Percentiles rank a stretch among this genome's conserved stretches.
Conservation (phyloP, 1,140 invertebrate species). For the Cecropterus lyciades region DNA sequence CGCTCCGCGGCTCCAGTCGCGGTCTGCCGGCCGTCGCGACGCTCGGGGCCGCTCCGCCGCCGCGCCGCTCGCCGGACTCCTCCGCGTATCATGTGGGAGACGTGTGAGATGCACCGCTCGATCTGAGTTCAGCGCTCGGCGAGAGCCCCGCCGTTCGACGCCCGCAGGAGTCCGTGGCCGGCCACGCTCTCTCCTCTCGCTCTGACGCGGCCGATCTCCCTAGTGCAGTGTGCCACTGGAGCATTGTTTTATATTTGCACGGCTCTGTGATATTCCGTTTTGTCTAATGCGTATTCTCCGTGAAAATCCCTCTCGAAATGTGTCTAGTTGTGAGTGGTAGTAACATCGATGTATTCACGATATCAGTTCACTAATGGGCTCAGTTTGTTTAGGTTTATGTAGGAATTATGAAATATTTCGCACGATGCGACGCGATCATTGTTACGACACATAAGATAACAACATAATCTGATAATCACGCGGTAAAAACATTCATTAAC, state of each 20-base stretch:
- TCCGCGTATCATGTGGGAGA: constrained; percentile 59
- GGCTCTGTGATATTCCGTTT: constrained; percentile 49
- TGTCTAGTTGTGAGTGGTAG: constrained; percentile 35
- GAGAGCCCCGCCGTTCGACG: constrained; percentile 34
- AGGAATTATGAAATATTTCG: constrained; percentile 56
- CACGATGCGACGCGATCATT: constrained; percentile 57
- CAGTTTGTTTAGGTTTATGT: constrained; percentile 53
- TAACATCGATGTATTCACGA: constrained; percentile 48
- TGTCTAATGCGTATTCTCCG: constrained; percentile 21
- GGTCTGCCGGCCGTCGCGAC: constrained; percentile 80
- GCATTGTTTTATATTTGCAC: constrained; percentile 64
- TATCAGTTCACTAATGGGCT: constrained; percentile 62
- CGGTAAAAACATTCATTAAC: constrained; percentile 77
- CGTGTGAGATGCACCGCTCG: constrained; percentile 73
- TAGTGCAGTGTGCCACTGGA: constrained; percentile 66
- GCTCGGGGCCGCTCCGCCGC: constrained; percentile 68
- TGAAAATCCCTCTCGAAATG: constrained; percentile 33
- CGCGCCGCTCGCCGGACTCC: constrained; percentile 50
- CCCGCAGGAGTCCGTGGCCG: constrained; percentile 41
- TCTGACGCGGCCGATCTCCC: constrained; percentile 32
- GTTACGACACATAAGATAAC: constrained; percentile 73
- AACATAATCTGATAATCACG: constrained; percentile 76
- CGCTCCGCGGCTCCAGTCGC: constrained; percentile 72
- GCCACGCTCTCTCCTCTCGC: constrained; percentile 40
- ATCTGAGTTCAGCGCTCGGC: constrained; percentile 45